A percentile compares a stretch with the other conserved stretches of the same genome.
phyloP scores from a whole-genome alignment of 2,888 invertebrate genomes.

The Ochropacha duplaris region DNA sequence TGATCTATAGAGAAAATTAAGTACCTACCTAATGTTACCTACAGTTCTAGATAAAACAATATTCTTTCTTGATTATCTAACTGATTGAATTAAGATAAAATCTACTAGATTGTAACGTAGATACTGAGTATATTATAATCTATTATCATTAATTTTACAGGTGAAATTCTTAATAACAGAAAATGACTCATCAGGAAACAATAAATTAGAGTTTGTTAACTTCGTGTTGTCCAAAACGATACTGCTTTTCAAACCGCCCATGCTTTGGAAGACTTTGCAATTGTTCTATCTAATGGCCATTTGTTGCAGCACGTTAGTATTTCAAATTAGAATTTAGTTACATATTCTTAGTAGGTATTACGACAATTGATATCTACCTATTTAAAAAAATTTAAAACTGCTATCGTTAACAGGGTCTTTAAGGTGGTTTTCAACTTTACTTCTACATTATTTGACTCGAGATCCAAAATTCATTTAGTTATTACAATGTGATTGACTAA shows the following conservation, averaged over 20 bases:
- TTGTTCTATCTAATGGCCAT: slow-evolving; percentile 79
- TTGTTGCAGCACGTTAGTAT: slow-evolving; percentile 84
- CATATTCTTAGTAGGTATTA: too few relatives aligned
- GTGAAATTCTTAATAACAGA: slow-evolving; percentile 37
- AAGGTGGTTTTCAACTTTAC: too few relatives aligned
- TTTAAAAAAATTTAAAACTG: too few relatives aligned
- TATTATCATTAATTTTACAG: slow-evolving; percentile 30
- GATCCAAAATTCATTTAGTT: too few relatives aligned
- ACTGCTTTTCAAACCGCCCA: slow-evolving; percentile 77
- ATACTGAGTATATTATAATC: too few relatives aligned
- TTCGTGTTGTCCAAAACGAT: slow-evolving; percentile 74
- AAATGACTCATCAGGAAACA: slow-evolving; percentile 10
- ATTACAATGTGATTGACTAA: too few relatives aligned
- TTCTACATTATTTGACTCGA: too few relatives aligned
- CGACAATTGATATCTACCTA: too few relatives aligned
- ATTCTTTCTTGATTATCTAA: neutral
- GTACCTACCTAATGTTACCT: neutral
- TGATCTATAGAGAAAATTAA: neutral
- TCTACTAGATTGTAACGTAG: too few relatives aligned
- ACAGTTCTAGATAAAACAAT: too few relatives aligned
- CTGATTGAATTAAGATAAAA: too few relatives aligned
- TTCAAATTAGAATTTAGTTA: neutral
- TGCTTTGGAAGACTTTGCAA: slow-evolving; percentile 76
- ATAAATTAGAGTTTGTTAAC: slow-evolving; percentile 46
- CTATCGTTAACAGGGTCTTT: too few relatives aligned